Evolutionary conservation across 2,113 vertebrate species (phyloP), one percentile per base, ranked within the genome.

Genomic region (Dipodomys spectabilis): DNA sequence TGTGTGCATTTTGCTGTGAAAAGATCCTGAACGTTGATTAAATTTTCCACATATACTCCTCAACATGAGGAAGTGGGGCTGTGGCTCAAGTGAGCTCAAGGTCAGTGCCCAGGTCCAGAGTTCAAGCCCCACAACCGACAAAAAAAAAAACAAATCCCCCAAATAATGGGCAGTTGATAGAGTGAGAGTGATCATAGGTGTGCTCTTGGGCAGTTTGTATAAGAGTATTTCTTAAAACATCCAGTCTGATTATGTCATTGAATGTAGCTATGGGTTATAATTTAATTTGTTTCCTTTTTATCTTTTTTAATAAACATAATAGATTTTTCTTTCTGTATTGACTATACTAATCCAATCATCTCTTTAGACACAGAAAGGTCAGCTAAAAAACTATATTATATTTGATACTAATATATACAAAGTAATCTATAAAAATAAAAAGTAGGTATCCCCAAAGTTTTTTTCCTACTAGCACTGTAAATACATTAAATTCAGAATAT

Each of bases 341-440:
- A 35, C 60, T 92, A 18, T 86, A 10, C 2, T 89, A 91, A 15
- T 49, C 39, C 25, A 75, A 9, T 86, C 32, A 82, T 32, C 27
- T 73, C 23, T 93, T 83, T 80, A 80, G 71, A 88, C 28, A 88
- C 15, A 87, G 32, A 74, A 77, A 69, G 16, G 60, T 73, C 94
- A 74, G 4, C 18, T 84, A 78, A 72, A 49, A 32, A 88, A 92
- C 60, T 4, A 44, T 0, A 72, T 53, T 80, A 18, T 1, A 45
- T 68, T 79, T 88, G 60, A 80, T 32, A 90, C 19, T 7, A 72
- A 49, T 62, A 27, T 62, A 73, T 30, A 84, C 15, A 79, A 85
- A 82, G 20, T 78, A 85, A 84, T 86, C 15, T 49, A 19, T 28
- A 86, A 82, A 88, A 74, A 72, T 78, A 73, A 72, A 92, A 87